Base-by-base conservation (phyloP, 1,140 invertebrate species). In the Penaeus indicus region DNA sequence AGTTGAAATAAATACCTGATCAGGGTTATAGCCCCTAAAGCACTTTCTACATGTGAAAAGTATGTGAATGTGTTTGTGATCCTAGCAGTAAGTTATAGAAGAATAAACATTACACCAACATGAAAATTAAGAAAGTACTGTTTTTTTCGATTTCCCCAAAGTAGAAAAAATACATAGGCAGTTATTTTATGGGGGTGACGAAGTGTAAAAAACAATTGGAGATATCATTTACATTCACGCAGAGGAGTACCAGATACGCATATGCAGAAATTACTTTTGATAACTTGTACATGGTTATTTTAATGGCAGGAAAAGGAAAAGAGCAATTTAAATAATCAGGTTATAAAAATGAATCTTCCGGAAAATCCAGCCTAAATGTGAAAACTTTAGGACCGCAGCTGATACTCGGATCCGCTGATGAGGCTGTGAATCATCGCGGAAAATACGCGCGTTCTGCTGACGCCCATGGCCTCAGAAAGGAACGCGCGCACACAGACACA, bases 141-240 rank as follows among this genome's bases (percentile, higher is more conserved):
- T 47, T 25, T 47, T 80, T 80, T 80, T 80, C 13, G 1, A 80
- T 80, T 80, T 80, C 78, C 32, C 78, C 22, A 80, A 47, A 80
- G 32, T 32, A 32, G 32, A 32, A 32, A 32, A 1, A 32, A 1
- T 32, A 32, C 32, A 80, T 38, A 80, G 78, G 78, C 78, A 80
- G 21, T 80, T 47, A 19, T 3, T 80, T 47, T 80, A 80, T 32
- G 13, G n/a, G 18, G 25, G 42, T 22, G 21, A 67, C 25, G 13
- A 22, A 67, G 25, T 67, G 25, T 67, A 67, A 3, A 67, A 22
- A 67, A 67, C 25, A 67, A 22, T n/a, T 67, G 8, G 54, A 54
- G 16, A 54, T 54, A 54, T 54, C 0, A 54, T 13, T 16, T 16
- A 54, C 16, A 54, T 54, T 54, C 16, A 5, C 47, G 11, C 5